Evolutionary conservation across 2,113 vertebrate genomes (phyloP).

Genomic region (Calyptomena viridis): DNA sequence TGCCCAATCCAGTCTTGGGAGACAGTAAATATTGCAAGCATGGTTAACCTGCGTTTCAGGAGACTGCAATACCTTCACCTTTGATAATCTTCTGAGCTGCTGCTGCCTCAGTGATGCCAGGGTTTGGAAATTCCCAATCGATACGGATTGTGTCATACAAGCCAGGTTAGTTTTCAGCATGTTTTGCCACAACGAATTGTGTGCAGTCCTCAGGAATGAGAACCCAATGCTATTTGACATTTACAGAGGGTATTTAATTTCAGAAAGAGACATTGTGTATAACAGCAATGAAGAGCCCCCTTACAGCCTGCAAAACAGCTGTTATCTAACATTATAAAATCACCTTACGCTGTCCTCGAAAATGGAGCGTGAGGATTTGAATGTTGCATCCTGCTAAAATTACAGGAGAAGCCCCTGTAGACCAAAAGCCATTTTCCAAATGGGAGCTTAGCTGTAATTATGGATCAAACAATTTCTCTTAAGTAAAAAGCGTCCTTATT

Average conservation of each 20-base stretch:
- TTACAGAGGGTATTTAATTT: background rate
- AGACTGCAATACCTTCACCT: background rate
- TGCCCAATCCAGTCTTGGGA: background rate
- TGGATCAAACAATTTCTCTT: background rate
- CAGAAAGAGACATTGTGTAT: background rate
- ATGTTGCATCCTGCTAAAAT: background rate
- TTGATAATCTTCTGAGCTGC: background rate
- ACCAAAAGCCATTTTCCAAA: conserved; percentile 1
- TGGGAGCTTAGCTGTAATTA: background rate
- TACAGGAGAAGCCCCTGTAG: background rate
- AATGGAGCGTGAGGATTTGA: background rate
- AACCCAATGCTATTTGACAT: background rate
- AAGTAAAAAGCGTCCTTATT: conserved; percentile 17
- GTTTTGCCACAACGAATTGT: background rate
- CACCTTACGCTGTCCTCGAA: background rate
- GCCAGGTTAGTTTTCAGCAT: background rate
- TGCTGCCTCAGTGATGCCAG: background rate
- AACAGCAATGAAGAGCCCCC: background rate
- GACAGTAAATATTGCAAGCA: background rate
- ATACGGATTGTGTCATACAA: background rate
- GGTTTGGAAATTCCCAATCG: background rate
- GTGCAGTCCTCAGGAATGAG: background rate
- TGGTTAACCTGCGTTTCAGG: background rate
- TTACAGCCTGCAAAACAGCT: background rate
- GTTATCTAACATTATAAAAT: background rate